Evolutionary conservation across 2,113 vertebrate genomes (phyloP).

Genomic region (Cyprinodon brontotheroides): DNA sequence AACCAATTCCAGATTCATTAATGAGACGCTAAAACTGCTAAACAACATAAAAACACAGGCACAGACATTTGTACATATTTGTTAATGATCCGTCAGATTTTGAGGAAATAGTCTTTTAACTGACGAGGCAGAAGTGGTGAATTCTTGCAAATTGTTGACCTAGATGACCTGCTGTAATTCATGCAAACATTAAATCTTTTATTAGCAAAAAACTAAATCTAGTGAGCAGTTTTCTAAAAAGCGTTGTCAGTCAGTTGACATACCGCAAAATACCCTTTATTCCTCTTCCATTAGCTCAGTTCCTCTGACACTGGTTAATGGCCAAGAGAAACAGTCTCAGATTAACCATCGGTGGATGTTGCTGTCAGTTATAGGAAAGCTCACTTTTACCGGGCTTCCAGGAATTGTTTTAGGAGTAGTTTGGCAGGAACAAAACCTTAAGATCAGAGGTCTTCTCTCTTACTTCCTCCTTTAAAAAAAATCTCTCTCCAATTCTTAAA

Average conservation of each 20-base stretch:
- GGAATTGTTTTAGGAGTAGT: slow-evolving; percentile 23
- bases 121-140: too few relatives aligned
- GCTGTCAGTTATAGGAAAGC: slow-evolving; percentile 2
- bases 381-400: slow-evolving; percentile 19
- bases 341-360: background rate
- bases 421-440: background rate
- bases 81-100: background rate
- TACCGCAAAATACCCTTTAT: slow-evolving; percentile 20
- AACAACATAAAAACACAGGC: background rate
- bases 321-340: background rate
- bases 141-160: too few relatives aligned
- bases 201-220: too few relatives aligned
- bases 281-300: background rate
- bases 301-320: background rate
- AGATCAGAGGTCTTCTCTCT: background rate
- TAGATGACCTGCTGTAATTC: too few relatives aligned
- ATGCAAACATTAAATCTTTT: too few relatives aligned
- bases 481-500: background rate
- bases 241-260: slow-evolving; percentile 9
- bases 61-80: background rate
- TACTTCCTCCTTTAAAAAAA: too few relatives aligned
- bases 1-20: too few relatives aligned
- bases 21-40: too few relatives aligned
- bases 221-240: slow-evolving; percentile 8
- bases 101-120: background rate